phyloP scores from a whole-genome alignment of 2,113 vertebrate species.

The Probosciger aterrimus region DNA sequence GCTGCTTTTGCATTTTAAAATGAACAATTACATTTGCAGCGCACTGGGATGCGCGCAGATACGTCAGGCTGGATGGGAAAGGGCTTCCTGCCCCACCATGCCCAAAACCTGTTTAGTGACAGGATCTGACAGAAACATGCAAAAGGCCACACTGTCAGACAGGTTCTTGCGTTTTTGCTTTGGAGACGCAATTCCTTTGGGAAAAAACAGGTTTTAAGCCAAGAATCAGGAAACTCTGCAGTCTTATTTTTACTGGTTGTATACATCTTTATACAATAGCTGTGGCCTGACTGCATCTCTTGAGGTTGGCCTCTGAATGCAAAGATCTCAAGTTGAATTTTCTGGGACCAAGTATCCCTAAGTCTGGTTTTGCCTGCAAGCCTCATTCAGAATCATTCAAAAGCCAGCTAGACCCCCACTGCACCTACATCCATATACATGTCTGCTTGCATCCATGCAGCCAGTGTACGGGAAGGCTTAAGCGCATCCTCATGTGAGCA shows the following conservation, averaged over 20 bases:
- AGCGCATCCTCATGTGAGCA: rapidly evolving
- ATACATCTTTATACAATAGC: background rate
- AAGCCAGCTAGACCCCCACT: background rate
- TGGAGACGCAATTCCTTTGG: background rate
- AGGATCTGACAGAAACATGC: background rate
- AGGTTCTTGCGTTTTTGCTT: background rate
- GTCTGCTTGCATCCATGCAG: background rate
- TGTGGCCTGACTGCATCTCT: background rate
- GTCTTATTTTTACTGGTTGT: background rate
- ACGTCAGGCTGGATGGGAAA: background rate
- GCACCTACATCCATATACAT: rapidly evolving
- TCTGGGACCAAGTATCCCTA: background rate
- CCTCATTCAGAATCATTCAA: background rate
- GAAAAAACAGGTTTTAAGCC: background rate
- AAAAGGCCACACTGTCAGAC: background rate
- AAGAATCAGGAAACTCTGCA: background rate
- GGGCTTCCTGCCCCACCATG: background rate
- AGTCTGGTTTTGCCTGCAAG: background rate
- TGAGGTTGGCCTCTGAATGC: background rate
- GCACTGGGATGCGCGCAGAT: rapidly evolving
- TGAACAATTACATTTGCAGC: rapidly evolving
- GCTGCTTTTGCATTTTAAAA: background rate
- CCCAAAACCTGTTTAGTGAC: background rate
- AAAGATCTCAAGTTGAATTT: background rate
- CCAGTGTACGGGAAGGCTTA: rapidly evolving